Evolutionary conservation across 2,888 invertebrate species (phyloP).

Genomic region (Oxystoma pomonae): DNA sequence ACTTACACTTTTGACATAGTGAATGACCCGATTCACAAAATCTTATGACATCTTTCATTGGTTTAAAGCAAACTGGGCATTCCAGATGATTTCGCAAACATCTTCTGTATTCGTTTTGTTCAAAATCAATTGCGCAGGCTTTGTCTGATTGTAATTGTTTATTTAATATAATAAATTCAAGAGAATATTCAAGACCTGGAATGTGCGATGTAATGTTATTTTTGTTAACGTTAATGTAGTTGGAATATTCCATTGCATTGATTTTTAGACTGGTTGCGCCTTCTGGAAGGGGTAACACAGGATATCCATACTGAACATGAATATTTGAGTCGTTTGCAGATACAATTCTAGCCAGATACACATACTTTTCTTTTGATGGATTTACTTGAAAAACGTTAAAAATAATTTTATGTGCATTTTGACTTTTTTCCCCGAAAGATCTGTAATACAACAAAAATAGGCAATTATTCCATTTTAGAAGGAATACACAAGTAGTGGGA

Average conservation of each 20-base stretch:
- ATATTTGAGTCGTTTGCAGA: not conserved
- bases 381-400: not conserved
- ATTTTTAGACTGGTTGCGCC: too few relatives aligned
- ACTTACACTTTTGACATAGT: not conserved
- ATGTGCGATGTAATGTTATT: too few relatives aligned
- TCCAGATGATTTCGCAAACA: not conserved
- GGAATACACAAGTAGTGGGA: not conserved
- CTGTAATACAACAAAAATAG: not conserved
- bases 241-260: too few relatives aligned
- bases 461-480: not conserved
- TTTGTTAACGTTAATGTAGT: too few relatives aligned
- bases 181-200: too few relatives aligned
- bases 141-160: not conserved
- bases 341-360: not conserved
- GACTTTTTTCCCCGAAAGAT: not conserved
- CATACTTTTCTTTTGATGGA: not conserved
- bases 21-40: not conserved
- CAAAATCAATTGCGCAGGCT: not conserved
- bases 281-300: not conserved
- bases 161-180: too few relatives aligned
- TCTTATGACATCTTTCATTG: not conserved
- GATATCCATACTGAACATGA: not conserved
- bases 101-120: not conserved
- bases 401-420: not conserved
- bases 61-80: not conserved